Evolutionary conservation across 1,140 invertebrate genomes (phyloP), one percentile per base, ranked within the genome.

Genomic region (Brachionus angularis): DNA sequence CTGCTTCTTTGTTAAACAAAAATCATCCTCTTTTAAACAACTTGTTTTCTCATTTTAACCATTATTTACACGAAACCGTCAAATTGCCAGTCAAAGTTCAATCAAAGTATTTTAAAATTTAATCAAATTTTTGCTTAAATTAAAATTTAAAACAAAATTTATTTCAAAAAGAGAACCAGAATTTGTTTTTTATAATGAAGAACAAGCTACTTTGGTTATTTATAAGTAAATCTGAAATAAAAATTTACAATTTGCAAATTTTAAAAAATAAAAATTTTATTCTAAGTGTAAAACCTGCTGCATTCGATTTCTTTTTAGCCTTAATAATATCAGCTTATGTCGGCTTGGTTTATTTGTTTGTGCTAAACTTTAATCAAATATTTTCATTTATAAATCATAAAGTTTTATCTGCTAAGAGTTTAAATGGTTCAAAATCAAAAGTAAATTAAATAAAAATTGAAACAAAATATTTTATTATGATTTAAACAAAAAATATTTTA

Each of bases 241-340:
- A 16, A 34, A n/a, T 25, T 69, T 14, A 2, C 14, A 71, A 62
- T 10, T 39, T 39, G 7, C 7, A 8, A 39, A n/a, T n/a, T n/a
- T n/a, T n/a, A n/a, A n/a, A n/a, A n/a, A n/a, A n/a, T n/a, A n/a
- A n/a, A n/a, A n/a, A n/a, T n/a, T 58, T 74, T 50, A 72, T 74
- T 72, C 78, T 72, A 83, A 91, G 90, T 82, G 93, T 97, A 4
- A 98, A 97, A 78, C 94, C 94, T 74, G 93, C 94, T 25, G 87
- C 96, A 47, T 98, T 98, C 84, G 94, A 98, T 85, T 86, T 98
- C 39, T 89, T 97, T 74, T 84, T 97, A 2, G 94, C 92, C 7
- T 77, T 91, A 71, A 86, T 86, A 31, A 96, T 97, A 77, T 83
- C 87, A 36, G 81, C 86, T 7, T 98, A 97, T 79, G 84, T 97